Base-by-base conservation (phyloP, 2,888 invertebrate genomes). In the Tetanocera ferruginea region DNA sequence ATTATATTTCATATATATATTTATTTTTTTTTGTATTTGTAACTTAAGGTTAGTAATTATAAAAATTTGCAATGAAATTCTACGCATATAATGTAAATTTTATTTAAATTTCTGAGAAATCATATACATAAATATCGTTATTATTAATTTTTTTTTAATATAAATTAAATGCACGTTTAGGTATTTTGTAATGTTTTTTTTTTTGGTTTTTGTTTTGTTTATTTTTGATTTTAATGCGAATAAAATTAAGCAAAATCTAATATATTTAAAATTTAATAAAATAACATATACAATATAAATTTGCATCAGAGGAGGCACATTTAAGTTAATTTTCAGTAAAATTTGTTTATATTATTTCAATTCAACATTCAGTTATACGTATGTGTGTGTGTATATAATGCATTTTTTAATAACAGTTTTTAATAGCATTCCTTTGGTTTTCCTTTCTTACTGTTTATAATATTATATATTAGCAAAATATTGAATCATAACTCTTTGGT, bases 391-490 rank as follows among this genome's bases (percentile, higher is more conserved):
- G 25, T 64, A 31, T 34, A 72, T 37, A 66, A 75, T 67, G 62
- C 31, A 57, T 74, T 67, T 34, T 11, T 17, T 31, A 34, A 57
- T 72, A 57, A 57, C 57, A 72, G 60, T 76, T 73, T 70, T 19
- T 76, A 55, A 60, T 74, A 75, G 70, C 75, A 78, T 75, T 75
- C 64, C 67, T 37, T 52, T 28, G 49, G 25, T 19, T 70, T 49
- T 57, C 25, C 52, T 75, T 70, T 37, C 28, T 51, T 60, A 28
- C 19, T 34, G 28, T 70, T 19, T 19, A 14, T 37, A 49, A 23
- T 67, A 11, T 28, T 72, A 60, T 72, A 55, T 62, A 69, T 62
- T 85, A 85, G 82, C 86, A 85, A 75, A 75, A 75, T 75, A 74
- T 28, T 25, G 51, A 49, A 51, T 28, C 5, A 28, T 60, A 19